Conservation (phyloP, 2,113 vertebrate species). For the Rana temporaria region DNA sequence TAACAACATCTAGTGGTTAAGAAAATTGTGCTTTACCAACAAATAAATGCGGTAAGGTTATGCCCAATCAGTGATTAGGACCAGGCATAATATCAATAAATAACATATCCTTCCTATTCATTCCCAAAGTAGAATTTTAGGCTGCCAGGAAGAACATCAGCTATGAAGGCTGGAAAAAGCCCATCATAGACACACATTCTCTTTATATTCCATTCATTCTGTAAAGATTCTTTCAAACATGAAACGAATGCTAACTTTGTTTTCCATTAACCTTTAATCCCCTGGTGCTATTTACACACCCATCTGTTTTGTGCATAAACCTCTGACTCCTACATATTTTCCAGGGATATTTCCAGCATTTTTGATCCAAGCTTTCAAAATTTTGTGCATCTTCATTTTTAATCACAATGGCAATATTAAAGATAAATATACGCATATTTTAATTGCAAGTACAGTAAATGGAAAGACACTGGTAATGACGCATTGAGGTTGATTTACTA, state of each 20-base stretch:
- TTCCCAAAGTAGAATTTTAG: too few relatives aligned
- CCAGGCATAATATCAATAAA: neutral
- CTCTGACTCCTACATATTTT: neutral
- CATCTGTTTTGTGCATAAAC: constrained; percentile 12
- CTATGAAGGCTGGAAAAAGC: constrained; percentile 15
- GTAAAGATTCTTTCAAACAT: constrained; percentile 37
- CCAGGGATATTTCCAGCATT: neutral
- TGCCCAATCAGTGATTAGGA: neutral
- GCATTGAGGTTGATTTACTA: too few relatives aligned
- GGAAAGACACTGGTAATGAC: too few relatives aligned
- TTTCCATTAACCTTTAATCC: constrained; percentile 44
- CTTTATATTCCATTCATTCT: neutral
- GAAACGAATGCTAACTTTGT: constrained; percentile 13
- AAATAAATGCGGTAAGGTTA: too few relatives aligned
- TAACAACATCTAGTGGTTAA: too few relatives aligned
- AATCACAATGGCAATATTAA: neutral
- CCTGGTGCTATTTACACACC: constrained; percentile 16
- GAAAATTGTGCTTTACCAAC: too few relatives aligned
- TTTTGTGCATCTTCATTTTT: neutral
- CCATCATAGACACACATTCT: neutral
- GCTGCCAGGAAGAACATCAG: constrained; percentile 21
- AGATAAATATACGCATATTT: neutral
- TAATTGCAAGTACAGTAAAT: neutral
- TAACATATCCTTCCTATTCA: neutral
- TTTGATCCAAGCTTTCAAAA: constrained; percentile 1